Conservation (phyloP, 2,888 invertebrate genomes). For the Drosophila rellima region DNA sequence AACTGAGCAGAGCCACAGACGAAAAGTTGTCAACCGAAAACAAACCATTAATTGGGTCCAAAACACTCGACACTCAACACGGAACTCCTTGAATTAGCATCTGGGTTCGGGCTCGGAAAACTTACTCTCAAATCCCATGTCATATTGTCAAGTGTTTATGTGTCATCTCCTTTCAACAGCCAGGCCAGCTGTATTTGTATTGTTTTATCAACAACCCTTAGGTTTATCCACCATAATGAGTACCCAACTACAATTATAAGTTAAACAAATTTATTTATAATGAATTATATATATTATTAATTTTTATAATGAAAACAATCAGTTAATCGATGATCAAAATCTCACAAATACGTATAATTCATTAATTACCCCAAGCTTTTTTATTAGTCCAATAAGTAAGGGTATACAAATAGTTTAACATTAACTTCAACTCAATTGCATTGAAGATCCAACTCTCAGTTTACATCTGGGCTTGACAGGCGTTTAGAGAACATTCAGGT, state of each 20-base stretch:
- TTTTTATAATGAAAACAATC: no score
- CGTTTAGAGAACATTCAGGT: slow-evolving; percentile 36
- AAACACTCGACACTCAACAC: slow-evolving; percentile 58
- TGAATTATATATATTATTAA: no score
- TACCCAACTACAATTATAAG: not conserved
- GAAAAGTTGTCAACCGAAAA: slow-evolving; percentile 81
- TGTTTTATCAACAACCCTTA: slow-evolving; percentile 41
- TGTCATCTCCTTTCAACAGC: not conserved
- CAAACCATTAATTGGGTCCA: slow-evolving; percentile 81
- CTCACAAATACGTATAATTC: not conserved
- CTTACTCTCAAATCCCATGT: slow-evolving; percentile 29
- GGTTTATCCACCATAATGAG: slow-evolving; percentile 6
- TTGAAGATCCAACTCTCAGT: slow-evolving; percentile 10
- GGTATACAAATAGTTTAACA: not conserved
- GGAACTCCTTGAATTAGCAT: slow-evolving; percentile 68
- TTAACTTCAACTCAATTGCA: not conserved
- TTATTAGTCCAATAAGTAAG: not conserved
- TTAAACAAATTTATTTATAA: no score
- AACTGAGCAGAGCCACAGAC: slow-evolving; percentile 40
- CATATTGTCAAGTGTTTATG: slow-evolving; percentile 79
- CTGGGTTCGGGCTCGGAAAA: slow-evolving; percentile 12
- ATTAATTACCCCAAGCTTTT: not conserved
- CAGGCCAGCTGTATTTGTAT: not conserved
- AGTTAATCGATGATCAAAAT: no score
- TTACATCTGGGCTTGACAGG: slow-evolving; percentile 31